Evolutionary conservation across 2,888 invertebrate species (phyloP).

Genomic region (Candidula unifasciata): DNA sequence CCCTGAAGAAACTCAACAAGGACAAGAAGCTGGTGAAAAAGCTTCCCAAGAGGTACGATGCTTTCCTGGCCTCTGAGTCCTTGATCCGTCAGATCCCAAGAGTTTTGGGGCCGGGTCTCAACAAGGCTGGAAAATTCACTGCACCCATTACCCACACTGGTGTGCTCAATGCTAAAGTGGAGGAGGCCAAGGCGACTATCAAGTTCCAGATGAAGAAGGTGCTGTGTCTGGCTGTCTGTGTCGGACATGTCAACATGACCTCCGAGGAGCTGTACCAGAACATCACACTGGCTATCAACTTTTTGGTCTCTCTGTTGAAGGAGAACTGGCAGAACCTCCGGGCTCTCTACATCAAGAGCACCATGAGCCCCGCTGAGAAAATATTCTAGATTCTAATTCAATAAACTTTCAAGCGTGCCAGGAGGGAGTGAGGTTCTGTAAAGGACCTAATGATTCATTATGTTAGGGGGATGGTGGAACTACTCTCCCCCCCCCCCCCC

Average conservation of each 20-base stretch:
- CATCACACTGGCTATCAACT: slow-evolving; percentile 97
- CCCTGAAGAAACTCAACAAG: slow-evolving; percentile 96
- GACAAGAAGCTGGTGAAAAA: slow-evolving; percentile 47
- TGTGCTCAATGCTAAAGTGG: slow-evolving; percentile 95
- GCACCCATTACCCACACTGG: slow-evolving; percentile 97
- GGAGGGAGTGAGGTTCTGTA: too few relatives aligned
- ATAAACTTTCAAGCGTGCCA: too few relatives aligned
- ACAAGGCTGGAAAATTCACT: slow-evolving; percentile 99
- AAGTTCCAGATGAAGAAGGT: slow-evolving; percentile 99
- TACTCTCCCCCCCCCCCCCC: too few relatives aligned
- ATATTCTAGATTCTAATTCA: too few relatives aligned
- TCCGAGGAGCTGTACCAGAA: slow-evolving; percentile 97
- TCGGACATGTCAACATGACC: slow-evolving; percentile 97
- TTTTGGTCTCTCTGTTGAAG: slow-evolving; percentile 98
- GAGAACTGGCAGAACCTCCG: slow-evolving; percentile 99
- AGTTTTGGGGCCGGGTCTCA: slow-evolving; percentile 92
- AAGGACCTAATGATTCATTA: too few relatives aligned
- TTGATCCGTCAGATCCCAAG: slow-evolving; percentile 98
- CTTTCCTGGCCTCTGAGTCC: slow-evolving; percentile 98
- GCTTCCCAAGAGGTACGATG: slow-evolving; percentile 91
- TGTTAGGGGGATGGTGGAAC: too few relatives aligned
- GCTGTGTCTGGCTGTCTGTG: slow-evolving; percentile 97
- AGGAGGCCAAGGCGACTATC: slow-evolving; percentile 99
- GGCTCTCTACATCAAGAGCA: slow-evolving; percentile 97
- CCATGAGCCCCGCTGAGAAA: slow-evolving; percentile 98